Conservation (phyloP, 2,888 invertebrate species). For the Pomacea canaliculata region DNA sequence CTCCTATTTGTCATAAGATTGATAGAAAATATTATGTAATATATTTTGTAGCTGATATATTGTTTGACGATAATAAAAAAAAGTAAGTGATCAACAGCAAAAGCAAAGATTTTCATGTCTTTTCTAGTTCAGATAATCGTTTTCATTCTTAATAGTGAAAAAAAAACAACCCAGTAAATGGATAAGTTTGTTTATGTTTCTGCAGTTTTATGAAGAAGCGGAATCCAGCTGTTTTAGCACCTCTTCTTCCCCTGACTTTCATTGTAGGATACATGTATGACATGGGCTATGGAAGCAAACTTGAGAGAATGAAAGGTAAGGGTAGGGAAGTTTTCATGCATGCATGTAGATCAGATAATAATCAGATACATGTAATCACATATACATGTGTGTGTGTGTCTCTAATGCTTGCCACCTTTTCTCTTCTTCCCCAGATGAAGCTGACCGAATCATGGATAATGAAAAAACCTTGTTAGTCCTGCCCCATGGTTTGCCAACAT, state of each 20-base stretch:
- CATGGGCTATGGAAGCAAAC: slow-evolving; percentile 82
- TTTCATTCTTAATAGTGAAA: background rate
- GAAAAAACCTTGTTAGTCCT: slow-evolving; percentile 79
- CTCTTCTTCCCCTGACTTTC: slow-evolving; percentile 81
- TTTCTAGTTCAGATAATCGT: no score
- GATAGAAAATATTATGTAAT: no score
- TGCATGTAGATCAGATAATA: background rate
- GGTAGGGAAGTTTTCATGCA: background rate
- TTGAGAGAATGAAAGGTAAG: slow-evolving; percentile 81
- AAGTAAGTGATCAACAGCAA: no score
- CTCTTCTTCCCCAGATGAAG: slow-evolving; percentile 75
- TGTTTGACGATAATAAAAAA: no score
- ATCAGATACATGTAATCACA: no score
- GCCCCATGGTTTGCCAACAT: slow-evolving; percentile 82
- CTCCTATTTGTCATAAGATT: no score
- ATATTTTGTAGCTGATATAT: no score
- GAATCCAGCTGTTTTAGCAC: slow-evolving; percentile 76
- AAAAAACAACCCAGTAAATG: background rate
- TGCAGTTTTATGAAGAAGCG: slow-evolving; percentile 35
- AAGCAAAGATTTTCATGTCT: no score
- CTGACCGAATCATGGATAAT: slow-evolving; percentile 83
- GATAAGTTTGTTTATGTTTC: background rate
- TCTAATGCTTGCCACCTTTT: background rate
- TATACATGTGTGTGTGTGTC: no score
- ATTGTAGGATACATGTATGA: slow-evolving; percentile 81